Conservation (phyloP, 2,888 invertebrate genomes). For the Metalampra italica region DNA sequence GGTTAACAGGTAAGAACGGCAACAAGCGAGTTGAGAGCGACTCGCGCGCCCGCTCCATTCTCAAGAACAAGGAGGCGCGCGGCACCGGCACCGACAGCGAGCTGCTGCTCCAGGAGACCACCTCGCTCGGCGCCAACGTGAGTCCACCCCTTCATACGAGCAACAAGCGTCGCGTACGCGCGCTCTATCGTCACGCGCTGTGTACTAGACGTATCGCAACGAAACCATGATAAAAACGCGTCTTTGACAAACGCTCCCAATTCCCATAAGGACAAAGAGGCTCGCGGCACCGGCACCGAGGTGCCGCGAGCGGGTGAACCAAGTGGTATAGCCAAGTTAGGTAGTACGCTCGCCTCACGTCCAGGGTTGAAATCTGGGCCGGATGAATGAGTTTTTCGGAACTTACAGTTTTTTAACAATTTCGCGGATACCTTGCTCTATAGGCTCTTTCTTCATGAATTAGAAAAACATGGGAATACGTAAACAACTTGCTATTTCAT, state of each 20-base stretch:
- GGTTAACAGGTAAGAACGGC: slow-evolving; percentile 65
- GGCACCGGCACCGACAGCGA: slow-evolving; percentile 78
- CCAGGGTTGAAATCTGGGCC: no score
- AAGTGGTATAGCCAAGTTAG: slow-evolving; percentile 46
- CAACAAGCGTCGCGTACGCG: slow-evolving; percentile 64
- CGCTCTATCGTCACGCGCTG: slow-evolving; percentile 73
- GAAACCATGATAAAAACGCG: no score
- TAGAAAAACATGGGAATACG: no score
- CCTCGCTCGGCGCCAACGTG: slow-evolving; percentile 72
- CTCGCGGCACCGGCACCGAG: slow-evolving; percentile 75
- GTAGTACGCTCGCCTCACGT: no score
- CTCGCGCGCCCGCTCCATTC: slow-evolving; percentile 69
- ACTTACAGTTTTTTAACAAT: no score
- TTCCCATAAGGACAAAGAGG: slow-evolving; percentile 77
- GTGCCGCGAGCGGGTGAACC: slow-evolving; percentile 72
- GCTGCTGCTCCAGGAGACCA: slow-evolving; percentile 68
- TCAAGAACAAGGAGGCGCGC: slow-evolving; percentile 73
- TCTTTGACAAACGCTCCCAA: no score
- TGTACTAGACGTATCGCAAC: background rate
- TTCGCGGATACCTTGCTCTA: no score
- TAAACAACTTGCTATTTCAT: no score
- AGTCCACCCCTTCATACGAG: slow-evolving; percentile 45
- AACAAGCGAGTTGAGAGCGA: slow-evolving; percentile 66
- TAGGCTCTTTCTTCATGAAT: no score
- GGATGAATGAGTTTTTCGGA: no score